Conservation (phyloP, 2,113 vertebrate genomes). For the Columba janthina region DNA sequence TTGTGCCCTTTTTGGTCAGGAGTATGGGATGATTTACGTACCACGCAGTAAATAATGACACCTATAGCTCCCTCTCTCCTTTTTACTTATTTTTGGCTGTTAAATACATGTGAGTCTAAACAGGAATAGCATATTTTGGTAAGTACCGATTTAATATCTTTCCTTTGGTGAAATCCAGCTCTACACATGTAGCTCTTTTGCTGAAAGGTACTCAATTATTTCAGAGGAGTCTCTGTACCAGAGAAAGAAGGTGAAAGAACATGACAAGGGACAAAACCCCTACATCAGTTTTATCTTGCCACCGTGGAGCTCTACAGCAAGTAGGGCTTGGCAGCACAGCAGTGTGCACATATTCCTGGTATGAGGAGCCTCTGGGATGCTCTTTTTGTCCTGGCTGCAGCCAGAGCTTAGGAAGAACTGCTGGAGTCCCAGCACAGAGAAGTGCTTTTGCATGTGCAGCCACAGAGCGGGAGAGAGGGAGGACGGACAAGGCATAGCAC, state of each 20-base stretch:
- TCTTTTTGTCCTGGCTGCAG: neutral
- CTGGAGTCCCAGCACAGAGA: rapidly evolving
- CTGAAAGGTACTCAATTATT: neutral
- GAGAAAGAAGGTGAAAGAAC: neutral
- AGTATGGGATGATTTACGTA: neutral
- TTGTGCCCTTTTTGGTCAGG: neutral
- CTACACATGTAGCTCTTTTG: neutral
- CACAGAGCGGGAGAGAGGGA: neutral
- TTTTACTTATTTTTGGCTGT: neutral
- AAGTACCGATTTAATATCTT: neutral
- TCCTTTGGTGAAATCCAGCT: neutral
- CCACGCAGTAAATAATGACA: neutral
- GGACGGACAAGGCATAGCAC: rapidly evolving
- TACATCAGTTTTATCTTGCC: neutral
- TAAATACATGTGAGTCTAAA: neutral
- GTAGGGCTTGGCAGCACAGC: neutral
- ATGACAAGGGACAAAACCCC: neutral
- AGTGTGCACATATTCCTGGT: neutral
- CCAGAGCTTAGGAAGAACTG: neutral
- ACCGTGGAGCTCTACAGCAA: neutral
- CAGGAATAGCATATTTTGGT: neutral
- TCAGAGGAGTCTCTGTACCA: neutral
- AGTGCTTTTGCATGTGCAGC: neutral
- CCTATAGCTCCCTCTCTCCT: neutral
- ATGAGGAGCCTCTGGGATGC: neutral